Conservation (phyloP, 2,888 invertebrate genomes). For the Lumbricus terrestris region DNA sequence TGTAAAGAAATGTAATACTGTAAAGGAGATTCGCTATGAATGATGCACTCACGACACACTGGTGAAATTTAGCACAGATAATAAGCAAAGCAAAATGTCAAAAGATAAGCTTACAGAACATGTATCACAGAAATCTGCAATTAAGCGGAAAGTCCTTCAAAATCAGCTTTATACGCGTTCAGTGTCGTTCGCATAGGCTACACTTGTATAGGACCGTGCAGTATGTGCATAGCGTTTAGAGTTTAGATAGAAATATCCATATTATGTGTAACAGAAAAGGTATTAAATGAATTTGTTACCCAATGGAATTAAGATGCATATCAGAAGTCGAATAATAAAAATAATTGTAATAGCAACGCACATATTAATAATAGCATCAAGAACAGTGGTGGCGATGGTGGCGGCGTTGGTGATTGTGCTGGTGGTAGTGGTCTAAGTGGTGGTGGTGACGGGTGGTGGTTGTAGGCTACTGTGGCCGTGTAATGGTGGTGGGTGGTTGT, state of each 20-base stretch:
- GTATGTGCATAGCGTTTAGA: background rate
- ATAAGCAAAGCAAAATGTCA: background rate
- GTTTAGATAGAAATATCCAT: too few relatives aligned
- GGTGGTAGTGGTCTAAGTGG: too few relatives aligned
- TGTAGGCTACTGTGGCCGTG: too few relatives aligned
- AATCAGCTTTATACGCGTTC: background rate
- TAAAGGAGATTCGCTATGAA: background rate
- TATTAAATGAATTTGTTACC: background rate
- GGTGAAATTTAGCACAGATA: background rate
- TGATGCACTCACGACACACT: background rate
- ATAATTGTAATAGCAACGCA: background rate
- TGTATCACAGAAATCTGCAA: background rate
- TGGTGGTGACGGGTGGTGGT: too few relatives aligned
- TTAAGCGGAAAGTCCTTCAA: background rate
- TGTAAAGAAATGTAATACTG: background rate
- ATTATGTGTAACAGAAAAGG: background rate
- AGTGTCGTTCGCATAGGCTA: background rate
- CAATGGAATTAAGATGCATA: background rate
- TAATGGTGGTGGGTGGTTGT: too few relatives aligned
- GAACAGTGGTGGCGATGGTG: background rate
- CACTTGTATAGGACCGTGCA: background rate
- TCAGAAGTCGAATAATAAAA: background rate
- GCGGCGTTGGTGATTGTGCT: too few relatives aligned
- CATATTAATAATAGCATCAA: background rate
- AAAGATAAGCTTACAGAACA: background rate